Base-by-base conservation (phyloP, 2,888 invertebrate genomes). In the Malthinus flaveolus region DNA sequence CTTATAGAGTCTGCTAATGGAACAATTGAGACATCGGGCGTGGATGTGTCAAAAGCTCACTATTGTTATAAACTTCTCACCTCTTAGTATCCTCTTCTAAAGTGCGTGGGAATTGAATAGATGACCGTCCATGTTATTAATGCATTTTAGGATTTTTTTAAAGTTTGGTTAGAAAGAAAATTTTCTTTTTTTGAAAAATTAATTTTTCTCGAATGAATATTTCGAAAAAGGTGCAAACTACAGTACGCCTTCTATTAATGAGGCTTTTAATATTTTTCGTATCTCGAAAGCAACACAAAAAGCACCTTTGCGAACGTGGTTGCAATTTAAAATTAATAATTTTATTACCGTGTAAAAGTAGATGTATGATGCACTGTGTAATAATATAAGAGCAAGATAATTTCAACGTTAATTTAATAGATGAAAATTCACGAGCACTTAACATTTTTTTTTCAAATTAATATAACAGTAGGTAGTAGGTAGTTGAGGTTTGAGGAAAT, bases 41-140 rank as follows among this genome's bases (percentile, higher is more conserved):
- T 70, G 71, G 72, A 73, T 63, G 71, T 72, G 74, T 74, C 74
- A 74, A 73, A 73, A 73, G 70, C 67, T 66, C 61, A 61, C 66
- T 52, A 57, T 61, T 57, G 59, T 60, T 55, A 36, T 35, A 48
- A 23, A 48, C 53, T 54, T 49, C 54, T 52, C 53, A 50, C 56
- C 49, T 60, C 51, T 60, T 51, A 56, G 49, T 51, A 47, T 55
- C 49, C 46, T 36, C 50, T 42, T 15, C 39, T 23, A 32, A 54
- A 39, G 44, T 49, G 55, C 56, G 59, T 56, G 59, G 56, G 56
- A 56, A 56, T 54, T 46, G 39, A 52, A 57, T 31, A 32, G 47
- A 48, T 35, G 33, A 23, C 15, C 37, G 32, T 36, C 32, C 39
- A 37, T 36, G 36, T 33, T 33, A 44, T n/a, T 42, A 44, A 44